Base-by-base conservation (phyloP, 2,888 invertebrate species). In the Dasypogon diadema region DNA sequence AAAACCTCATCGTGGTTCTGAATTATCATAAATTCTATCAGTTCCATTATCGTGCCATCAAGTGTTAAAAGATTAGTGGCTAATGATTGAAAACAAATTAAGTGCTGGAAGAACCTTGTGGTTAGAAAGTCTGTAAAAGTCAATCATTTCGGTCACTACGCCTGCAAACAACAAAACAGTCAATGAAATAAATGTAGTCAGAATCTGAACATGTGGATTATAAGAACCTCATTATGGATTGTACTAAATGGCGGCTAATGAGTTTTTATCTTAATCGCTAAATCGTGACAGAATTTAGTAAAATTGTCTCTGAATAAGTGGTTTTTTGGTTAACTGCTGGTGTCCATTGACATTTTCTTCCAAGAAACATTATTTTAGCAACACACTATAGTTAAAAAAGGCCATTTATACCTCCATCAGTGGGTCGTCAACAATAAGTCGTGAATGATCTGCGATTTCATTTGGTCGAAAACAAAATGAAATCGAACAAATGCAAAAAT, bases 281-380 rank as follows among this genome's bases (percentile, higher is more conserved):
- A 60, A 60, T 60, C 60, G 60, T 60, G 60, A 60, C 60, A 60
- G 42, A 60, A 60, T 60, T 18, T 60, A n/a, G n/a, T 60, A 60
- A 37, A 18, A 18, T 18, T n/a, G n/a, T n/a, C n/a, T n/a, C n/a
- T 42, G 42, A 42, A 1, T 42, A 2, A 1, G 10, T 42, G 8
- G n/a, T 12, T 60, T 58, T 22, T 34, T 10, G 34, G 58, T 8
- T 30, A 30, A 30, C 3, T 30, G 3, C 8, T 30, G 8, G 30
- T 30, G 30, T 30, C 8, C 30, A 8, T 30, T 30, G 30, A 30
- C 30, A 30, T 30, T 30, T 30, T 30, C 30, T 30, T 30, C 30
- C 8, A 30, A 30, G 8, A 5, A 30, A 5, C 3, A 30, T 5
- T 30, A 30, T 30, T 30, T 30, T 30, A 3, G 30, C 4, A 3